Evolutionary conservation across 64 coral and sea anemone species (phyloP).

Genomic region (Montipora sp.): DNA sequence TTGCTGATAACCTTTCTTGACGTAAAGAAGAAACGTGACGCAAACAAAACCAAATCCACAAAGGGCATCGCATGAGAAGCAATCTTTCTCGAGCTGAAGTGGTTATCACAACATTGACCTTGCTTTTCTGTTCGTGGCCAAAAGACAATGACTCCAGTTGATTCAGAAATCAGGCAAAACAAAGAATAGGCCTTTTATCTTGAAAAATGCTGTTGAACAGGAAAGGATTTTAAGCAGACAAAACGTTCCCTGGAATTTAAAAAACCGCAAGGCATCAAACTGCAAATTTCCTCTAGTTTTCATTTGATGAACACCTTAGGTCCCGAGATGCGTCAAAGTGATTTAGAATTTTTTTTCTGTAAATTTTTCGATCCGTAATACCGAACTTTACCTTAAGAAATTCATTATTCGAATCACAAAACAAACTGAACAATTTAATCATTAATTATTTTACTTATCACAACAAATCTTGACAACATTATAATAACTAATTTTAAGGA

Average conservation of each 20-base stretch:
- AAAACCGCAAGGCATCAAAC: not conserved
- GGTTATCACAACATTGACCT: not conserved
- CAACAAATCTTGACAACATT: conserved; percentile 3
- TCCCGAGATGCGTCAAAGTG: too few relatives aligned
- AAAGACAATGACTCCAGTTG: not conserved
- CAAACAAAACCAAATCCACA: not conserved
- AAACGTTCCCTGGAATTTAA: not conserved
- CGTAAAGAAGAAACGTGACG: not conserved
- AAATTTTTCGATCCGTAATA: too few relatives aligned
- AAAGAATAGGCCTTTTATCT: not conserved
- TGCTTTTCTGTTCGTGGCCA: not conserved
- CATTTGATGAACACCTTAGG: too few relatives aligned
- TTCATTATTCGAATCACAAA: not conserved
- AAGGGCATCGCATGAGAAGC: not conserved
- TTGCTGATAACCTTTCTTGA: conserved; percentile 1
- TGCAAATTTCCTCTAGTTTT: not conserved
- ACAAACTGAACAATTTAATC: too few relatives aligned
- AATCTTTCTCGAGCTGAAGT: not conserved
- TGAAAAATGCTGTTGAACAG: not conserved
- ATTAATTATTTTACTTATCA: not conserved
- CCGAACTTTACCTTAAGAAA: too few relatives aligned
- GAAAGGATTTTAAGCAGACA: not conserved
- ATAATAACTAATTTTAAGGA: not conserved
- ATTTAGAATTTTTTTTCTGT: too few relatives aligned
- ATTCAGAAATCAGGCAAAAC: not conserved